Evolutionary conservation across 1,140 invertebrate genomes (phyloP).

Genomic region (Liolophura sinensis): DNA sequence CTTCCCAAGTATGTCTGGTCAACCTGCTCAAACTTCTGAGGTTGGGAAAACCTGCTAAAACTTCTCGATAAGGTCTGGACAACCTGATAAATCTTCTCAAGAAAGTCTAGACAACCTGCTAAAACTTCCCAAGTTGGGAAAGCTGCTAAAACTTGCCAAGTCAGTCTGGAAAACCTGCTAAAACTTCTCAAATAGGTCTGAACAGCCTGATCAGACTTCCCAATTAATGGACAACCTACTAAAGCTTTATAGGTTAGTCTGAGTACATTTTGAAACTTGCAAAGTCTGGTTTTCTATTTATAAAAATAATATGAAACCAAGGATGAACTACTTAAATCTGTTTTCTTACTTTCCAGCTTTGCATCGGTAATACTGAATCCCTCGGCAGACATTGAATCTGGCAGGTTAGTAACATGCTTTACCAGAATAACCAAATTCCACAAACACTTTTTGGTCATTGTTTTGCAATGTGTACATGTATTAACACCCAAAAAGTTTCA

Average conservation of each 20-base stretch:
- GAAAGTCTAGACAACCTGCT: too few species aligned
- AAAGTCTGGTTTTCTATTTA: background rate
- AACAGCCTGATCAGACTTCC: too few species aligned
- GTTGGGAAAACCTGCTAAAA: too few species aligned
- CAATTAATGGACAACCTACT: background rate
- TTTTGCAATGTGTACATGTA: background rate
- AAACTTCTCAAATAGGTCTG: too few species aligned
- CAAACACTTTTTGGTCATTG: background rate
- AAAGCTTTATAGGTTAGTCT: background rate
- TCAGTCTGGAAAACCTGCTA: too few species aligned
- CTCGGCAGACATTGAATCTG: slow-evolving; percentile 30
- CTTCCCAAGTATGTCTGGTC: too few species aligned
- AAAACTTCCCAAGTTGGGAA: too few species aligned
- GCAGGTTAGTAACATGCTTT: slow-evolving; percentile 36
- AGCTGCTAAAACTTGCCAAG: too few species aligned
- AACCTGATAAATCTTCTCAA: too few species aligned
- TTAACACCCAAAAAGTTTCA: background rate
- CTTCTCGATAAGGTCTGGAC: too few species aligned
- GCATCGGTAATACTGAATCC: slow-evolving; percentile 45
- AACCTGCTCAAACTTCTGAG: too few species aligned
- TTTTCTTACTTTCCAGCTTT: slow-evolving; percentile 37
- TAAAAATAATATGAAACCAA: background rate
- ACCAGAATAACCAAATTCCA: background rate
- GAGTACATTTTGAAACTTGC: background rate
- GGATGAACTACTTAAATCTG: slow-evolving; percentile 7